Conservation (phyloP, 2,113 vertebrate genomes). For the Rhinoderma darwinii region DNA sequence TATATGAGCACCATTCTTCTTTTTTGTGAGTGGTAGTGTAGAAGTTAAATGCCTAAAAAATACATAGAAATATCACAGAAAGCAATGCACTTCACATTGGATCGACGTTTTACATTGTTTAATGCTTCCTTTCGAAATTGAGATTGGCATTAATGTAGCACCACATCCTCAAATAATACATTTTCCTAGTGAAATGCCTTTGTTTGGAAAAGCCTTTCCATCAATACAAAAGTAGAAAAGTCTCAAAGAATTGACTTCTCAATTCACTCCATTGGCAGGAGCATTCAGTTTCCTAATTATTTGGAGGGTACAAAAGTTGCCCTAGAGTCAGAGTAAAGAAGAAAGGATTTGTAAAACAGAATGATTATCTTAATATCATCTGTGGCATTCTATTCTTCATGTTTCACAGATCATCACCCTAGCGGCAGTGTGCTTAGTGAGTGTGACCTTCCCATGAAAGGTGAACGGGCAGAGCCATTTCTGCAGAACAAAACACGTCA, state of each 20-base stretch:
- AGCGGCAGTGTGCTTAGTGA: conserved; percentile 55
- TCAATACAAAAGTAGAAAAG: conserved; percentile 30
- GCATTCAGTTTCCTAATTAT: conserved; percentile 53
- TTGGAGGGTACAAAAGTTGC: conserved; percentile 37
- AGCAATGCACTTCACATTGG: neutral
- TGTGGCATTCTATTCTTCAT: conserved; percentile 56
- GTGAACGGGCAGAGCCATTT: conserved; percentile 23
- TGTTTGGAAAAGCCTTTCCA: conserved; percentile 44
- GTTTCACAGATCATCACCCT: conserved; percentile 50
- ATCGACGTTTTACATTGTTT: neutral
- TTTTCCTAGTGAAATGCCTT: conserved; percentile 11
- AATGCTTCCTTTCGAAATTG: neutral
- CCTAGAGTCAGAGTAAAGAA: conserved; percentile 32
- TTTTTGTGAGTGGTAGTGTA: no score
- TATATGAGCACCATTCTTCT: no score
- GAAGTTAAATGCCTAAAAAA: neutral
- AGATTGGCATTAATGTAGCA: conserved; percentile 8
- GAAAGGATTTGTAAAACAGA: conserved; percentile 48
- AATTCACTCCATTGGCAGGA: conserved; percentile 42
- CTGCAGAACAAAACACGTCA: conserved; percentile 42
- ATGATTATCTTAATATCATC: conserved; percentile 61
- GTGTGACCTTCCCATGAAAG: conserved; percentile 41
- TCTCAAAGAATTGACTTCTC: conserved; percentile 11
- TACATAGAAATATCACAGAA: neutral
- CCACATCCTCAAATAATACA: neutral